Evolutionary conservation across 2,113 vertebrate genomes (phyloP), one percentile per base, ranked within the genome.

Genomic region (Ochotona curzoniae): DNA sequence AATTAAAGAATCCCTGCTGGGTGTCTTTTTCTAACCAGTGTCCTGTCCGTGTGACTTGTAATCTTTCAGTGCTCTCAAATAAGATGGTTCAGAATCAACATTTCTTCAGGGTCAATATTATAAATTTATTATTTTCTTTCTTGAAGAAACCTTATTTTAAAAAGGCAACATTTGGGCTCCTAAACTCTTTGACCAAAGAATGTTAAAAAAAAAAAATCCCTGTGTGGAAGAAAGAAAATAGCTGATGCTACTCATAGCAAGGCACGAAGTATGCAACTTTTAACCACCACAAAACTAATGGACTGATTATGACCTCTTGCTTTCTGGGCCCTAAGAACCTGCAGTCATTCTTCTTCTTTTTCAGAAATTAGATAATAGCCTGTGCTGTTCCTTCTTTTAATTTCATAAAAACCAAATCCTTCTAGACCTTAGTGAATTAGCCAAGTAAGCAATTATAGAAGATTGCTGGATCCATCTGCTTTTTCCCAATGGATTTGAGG

Each of bases 361-460:
- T 70, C 25, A 86, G 57, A 69, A 79, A 63, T 96, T 93, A 95
- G 87, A 64, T 90, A 94, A 94, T 17, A 90, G 74, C 73, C 71
- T 57, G 51, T 91, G 26, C 76, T 95, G 49, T 96, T 94, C 54
- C 76, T 94, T 96, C 71, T 88, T 96, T 93, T 90, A 95, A 93
- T 94, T 96, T 93, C 61, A 92, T 94, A 93, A 97, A 94, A 83
- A 93, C 73, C 35, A 94, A 95, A 96, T 95, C 76, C 95, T 73
- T 64, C 28, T 81, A 82, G 90, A 83, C 66, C 84, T 95, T 70
- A 79, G 87, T 82, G 67, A 95, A 79, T 95, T 96, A 92, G 84
- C 92, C 83, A 95, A 94, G 89, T 93, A 94, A 97, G 84, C 86
- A 94, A 94, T 96, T 96, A 93, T 25, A 91, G 21, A 64, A 96